phyloP scores from a whole-genome alignment of 2,888 invertebrate genomes.

The Acanthosoma haemorrhoidale region DNA sequence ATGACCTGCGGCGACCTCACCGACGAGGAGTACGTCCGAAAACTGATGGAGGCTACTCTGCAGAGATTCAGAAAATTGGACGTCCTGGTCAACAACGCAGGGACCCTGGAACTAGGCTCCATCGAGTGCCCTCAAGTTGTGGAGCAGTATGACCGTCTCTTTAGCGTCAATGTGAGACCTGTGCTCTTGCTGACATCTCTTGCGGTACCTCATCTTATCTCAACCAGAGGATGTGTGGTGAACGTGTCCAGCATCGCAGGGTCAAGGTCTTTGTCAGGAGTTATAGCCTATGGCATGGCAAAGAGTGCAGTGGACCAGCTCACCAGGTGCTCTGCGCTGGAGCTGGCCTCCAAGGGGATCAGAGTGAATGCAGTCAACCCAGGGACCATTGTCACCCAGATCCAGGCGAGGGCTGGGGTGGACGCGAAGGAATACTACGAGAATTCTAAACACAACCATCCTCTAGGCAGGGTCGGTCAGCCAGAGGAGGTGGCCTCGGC shows the following conservation, averaged over 20 bases:
- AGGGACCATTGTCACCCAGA: conserved; percentile 87
- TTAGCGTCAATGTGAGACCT: conserved; percentile 83
- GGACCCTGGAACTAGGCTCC: conserved; percentile 71
- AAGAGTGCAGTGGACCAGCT: conserved; percentile 94
- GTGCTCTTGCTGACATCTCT: conserved; percentile 78
- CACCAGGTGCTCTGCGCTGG: conserved; percentile 85
- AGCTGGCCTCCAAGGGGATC: conserved; percentile 73
- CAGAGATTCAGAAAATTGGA: conserved; percentile 71
- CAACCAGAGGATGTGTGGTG: conserved; percentile 81
- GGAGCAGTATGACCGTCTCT: conserved; percentile 57
- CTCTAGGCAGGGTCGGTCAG: conserved; percentile 78
- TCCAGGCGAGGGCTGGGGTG: conserved; percentile 79
- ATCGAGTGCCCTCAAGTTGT: conserved; percentile 77
- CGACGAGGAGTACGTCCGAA: conserved; percentile 66
- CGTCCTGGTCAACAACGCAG: conserved; percentile 86
- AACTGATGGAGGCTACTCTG: conserved; percentile 65
- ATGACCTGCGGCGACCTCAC: conserved; percentile 65
- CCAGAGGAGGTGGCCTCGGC: conserved; percentile 82
- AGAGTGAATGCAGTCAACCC: conserved; percentile 90
- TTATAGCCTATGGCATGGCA: conserved; percentile 86
- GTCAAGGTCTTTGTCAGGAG: conserved; percentile 69
- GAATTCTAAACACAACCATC: conserved; percentile 80
- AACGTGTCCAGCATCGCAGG: conserved; percentile 77
- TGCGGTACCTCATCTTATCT: conserved; percentile 77
- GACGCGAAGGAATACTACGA: conserved; percentile 79